phyloP scores from a whole-genome alignment of 2,888 invertebrate genomes.

The Alloplasta piceator region DNA sequence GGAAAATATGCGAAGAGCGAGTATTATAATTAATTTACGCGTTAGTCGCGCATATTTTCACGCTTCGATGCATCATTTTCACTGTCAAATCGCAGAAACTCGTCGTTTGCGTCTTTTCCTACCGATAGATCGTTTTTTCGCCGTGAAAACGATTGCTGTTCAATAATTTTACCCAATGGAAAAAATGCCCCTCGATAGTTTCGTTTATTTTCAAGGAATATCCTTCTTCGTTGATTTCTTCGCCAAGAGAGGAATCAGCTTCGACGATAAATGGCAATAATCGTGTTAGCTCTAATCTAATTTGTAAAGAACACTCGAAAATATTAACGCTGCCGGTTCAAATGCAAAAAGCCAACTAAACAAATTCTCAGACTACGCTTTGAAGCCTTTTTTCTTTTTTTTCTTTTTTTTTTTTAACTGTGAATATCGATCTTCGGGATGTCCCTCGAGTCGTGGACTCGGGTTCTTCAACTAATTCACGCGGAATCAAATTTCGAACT shows the following conservation, averaged over 20 bases:
- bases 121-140: no score
- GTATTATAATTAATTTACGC: constrained; percentile 15
- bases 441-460: constrained; percentile 18
- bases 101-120: no score
- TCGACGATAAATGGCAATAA: no score
- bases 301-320: no score
- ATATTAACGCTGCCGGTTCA: neutral
- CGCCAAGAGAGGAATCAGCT: no score
- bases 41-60: neutral
- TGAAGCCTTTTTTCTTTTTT: no score
- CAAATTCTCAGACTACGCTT: neutral
- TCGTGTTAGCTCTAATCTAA: no score
- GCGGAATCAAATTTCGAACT: constrained; percentile 40
- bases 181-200: neutral
- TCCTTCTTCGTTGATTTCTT: neutral
- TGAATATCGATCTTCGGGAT: constrained; percentile 30
- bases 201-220: neutral
- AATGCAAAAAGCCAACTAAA: constrained; percentile 15
- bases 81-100: no score
- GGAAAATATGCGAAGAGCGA: constrained; percentile 19
- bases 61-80: no score
- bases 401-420: neutral
- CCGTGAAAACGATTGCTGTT: no score
- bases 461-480: constrained; percentile 11
- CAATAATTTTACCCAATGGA: no score